These are phyloP conservation scores for Chrysolina haemoptera DNA, from an alignment of 2,888 invertebrate species.

Conservation along the genomic window DNA sequence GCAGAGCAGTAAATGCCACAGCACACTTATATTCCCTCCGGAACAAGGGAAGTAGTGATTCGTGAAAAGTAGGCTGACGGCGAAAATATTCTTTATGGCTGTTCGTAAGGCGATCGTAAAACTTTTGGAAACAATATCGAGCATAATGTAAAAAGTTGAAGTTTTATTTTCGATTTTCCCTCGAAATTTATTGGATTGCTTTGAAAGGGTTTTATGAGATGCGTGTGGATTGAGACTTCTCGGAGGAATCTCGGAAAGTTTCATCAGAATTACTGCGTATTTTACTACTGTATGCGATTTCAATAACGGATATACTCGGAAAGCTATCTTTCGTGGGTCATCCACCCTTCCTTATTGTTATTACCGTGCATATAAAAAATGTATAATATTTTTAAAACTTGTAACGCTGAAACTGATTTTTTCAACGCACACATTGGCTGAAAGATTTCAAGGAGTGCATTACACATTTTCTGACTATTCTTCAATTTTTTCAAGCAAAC, in stretches of 20 bases:
- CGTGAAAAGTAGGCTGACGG: slow-evolving; percentile 43
- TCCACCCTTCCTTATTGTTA: too few species aligned
- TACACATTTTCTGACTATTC: too few species aligned
- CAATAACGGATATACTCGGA: too few species aligned
- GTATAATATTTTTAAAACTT: too few species aligned
- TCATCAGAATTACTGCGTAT: not conserved
- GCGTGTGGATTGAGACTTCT: not conserved
- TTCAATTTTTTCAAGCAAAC: too few species aligned
- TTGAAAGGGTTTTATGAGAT: slow-evolving; percentile 35
- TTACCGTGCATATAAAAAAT: too few species aligned
- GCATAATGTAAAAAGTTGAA: slow-evolving; percentile 45
- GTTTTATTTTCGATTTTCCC: slow-evolving; percentile 41
- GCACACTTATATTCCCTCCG: slow-evolving; percentile 38
- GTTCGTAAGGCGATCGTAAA: slow-evolving; percentile 42
- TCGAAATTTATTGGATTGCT: slow-evolving; percentile 41
- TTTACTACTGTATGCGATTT: not conserved
- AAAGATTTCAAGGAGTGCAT: too few species aligned
- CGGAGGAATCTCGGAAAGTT: not conserved
- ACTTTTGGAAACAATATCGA: slow-evolving; percentile 46
- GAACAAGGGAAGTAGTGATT: slow-evolving; percentile 40
- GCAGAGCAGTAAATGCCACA: slow-evolving; percentile 40
- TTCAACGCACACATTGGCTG: too few species aligned
- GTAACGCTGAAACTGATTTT: too few species aligned
- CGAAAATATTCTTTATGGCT: slow-evolving; percentile 44
- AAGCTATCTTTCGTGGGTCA: too few species aligned